Percentiles rank a stretch among this genome's conserved stretches.
Evolutionary conservation across 1,140 invertebrate species (phyloP).

Genomic region (Microplitis demolitor): DNA sequence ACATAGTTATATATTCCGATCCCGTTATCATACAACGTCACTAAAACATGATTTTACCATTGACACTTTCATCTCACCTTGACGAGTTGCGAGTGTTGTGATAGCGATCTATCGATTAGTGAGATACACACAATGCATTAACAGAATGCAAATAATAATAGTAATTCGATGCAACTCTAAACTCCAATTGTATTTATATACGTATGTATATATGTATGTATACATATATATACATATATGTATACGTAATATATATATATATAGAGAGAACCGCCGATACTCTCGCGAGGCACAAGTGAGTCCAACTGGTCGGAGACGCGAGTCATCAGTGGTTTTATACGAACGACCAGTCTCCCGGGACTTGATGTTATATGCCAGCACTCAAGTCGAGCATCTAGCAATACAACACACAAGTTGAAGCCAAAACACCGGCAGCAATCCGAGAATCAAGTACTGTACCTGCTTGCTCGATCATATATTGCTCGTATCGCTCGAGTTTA

Average conservation of each 20-base stretch:
- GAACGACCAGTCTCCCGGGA: conserved; percentile 44
- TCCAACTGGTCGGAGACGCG: conserved; percentile 49
- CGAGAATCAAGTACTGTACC: conserved; percentile 32
- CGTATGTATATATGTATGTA: too few species aligned
- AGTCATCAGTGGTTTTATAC: conserved; percentile 52
- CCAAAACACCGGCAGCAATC: conserved; percentile 13
- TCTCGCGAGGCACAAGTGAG: conserved; percentile 49
- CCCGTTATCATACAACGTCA: neutral
- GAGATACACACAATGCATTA: neutral
- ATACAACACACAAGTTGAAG: conserved; percentile 19
- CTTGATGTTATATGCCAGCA: conserved; percentile 14
- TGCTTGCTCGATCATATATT: conserved; percentile 7
- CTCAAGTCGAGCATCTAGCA: conserved; percentile 15
- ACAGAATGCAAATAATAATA: neutral
- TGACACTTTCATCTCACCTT: conserved; percentile 12
- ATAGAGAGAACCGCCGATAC: conserved; percentile 33
- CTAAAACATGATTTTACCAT: neutral
- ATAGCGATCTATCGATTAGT: conserved; percentile 7
- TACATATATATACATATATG: neutral
- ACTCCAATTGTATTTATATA: neutral
- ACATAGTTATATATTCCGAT: neutral
- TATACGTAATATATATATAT: neutral
- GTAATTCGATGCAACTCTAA: neutral
- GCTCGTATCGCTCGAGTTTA: neutral
- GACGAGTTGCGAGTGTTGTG: neutral